Conservation (phyloP, 2,797 vertebrate genomes). For the Carduelis carduelis region DNA sequence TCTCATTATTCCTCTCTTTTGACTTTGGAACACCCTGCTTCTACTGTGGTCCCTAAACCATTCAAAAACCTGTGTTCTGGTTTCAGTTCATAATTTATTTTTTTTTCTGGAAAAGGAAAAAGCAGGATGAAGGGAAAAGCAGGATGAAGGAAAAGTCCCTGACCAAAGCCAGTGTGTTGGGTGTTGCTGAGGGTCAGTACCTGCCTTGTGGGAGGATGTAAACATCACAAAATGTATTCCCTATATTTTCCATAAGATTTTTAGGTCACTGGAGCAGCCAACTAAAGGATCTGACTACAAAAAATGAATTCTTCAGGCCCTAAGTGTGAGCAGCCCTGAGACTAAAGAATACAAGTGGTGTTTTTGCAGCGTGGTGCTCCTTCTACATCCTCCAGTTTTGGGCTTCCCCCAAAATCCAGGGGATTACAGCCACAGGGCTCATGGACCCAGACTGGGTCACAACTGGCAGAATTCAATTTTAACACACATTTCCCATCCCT, state of each 20-base stretch:
- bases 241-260: background rate
- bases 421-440: background rate
- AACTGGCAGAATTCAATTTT: background rate
- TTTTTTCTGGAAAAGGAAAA: background rate
- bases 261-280: background rate
- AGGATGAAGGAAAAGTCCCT: background rate
- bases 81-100: background rate
- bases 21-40: background rate
- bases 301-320: background rate
- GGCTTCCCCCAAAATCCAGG: background rate
- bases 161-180: background rate
- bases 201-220: background rate
- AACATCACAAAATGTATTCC: background rate
- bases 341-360: background rate
- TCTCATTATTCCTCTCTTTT: background rate
- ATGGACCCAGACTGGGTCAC: background rate
- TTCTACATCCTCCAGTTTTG: background rate
- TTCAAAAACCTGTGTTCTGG: rapidly evolving
- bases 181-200: background rate
- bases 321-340: background rate
- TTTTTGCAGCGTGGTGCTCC: background rate
- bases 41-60: background rate
- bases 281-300: background rate
- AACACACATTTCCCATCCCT: background rate
- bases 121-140: background rate